Evolutionary conservation across 2,888 invertebrate genomes (phyloP).

Genomic region (Sarcophaga rosellei): DNA sequence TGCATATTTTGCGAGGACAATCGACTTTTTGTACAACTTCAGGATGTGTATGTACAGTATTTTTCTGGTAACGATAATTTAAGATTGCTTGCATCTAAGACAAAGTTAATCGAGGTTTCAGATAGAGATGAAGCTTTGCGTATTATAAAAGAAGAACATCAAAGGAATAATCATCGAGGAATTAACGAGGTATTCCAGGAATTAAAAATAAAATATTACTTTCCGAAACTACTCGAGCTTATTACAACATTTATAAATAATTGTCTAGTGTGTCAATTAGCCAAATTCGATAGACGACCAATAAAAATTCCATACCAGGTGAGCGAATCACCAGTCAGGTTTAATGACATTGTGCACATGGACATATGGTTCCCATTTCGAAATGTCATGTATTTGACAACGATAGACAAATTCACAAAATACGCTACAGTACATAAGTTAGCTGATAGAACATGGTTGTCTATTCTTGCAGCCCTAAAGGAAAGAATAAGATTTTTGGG

Average conservation of each 20-base stretch:
- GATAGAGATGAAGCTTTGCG: constrained; percentile 15
- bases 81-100: neutral
- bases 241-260: constrained; percentile 15
- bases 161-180: constrained; percentile 29
- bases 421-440: constrained; percentile 46
- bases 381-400: constrained; percentile 41
- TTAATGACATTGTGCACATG: constrained; percentile 38
- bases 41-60: no score
- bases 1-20: constrained; percentile 6
- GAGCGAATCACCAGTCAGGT: constrained; percentile 8
- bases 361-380: constrained; percentile 34
- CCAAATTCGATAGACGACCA: constrained; percentile 21
- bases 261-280: neutral
- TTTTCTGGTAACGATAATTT: no score
- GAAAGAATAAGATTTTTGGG: constrained; percentile 16
- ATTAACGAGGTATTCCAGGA: constrained; percentile 3
- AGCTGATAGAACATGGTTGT: constrained; percentile 37
- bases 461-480: constrained; percentile 19
- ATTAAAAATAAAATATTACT: constrained; percentile 11
- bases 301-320: constrained; percentile 25
- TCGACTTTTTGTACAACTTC: constrained; percentile 14
- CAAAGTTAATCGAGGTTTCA: neutral
- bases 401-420: constrained; percentile 41
- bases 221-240: neutral
- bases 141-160: constrained; percentile 22